Evolutionary conservation across 92 coral and sea anemone genomes (phyloP), one percentile per base, ranked within the genome.

Genomic region (Hydrozoanthus gracilis): DNA sequence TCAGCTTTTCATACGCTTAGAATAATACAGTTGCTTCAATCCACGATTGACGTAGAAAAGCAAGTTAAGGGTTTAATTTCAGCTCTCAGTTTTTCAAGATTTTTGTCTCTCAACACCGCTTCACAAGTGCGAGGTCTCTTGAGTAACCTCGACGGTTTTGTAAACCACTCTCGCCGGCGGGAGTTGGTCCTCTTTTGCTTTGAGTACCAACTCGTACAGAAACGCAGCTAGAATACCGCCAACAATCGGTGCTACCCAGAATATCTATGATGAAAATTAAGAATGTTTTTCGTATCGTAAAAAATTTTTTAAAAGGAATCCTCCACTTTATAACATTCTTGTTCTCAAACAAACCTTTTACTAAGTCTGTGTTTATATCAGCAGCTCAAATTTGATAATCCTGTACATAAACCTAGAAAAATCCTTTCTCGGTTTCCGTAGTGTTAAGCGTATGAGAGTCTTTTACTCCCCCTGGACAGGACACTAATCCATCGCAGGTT

Each of bases 211-310:
- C 69, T 91, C 94, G 78, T 95, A 95, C 79, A 95, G 76, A 7
- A 95, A 61, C 3, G 90, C 90, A 6, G 98, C 98, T 35, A 87
- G 44, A 9, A 93, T 50, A 0, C 90, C 98, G 16, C 96, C 98
- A 3, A 84, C 91, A 3, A 95, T 86, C 6, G 98, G 98, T 4
- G 90, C 98, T 2, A 51, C 91, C 98, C 98, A 95, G 79, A 91
- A 95, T 4, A 95, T 82, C 98, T 95, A 83, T 44, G 15, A 46
- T 27, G 1, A 68, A 68, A 68, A 68, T 15, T 66, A 7, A 6
- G 10, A 8, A 27, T 18, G 15, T 64, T 64, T n/a, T 15, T 18
- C 20, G 44, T 67, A 52, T 52, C 60, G 12, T 52, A 8, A 52
- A 27, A 27, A 2, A 0, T 27, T 27, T 27, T 27, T 27, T 27